Conservation (phyloP, 2,797 vertebrate genomes). For the Sebastes goodei region DNA sequence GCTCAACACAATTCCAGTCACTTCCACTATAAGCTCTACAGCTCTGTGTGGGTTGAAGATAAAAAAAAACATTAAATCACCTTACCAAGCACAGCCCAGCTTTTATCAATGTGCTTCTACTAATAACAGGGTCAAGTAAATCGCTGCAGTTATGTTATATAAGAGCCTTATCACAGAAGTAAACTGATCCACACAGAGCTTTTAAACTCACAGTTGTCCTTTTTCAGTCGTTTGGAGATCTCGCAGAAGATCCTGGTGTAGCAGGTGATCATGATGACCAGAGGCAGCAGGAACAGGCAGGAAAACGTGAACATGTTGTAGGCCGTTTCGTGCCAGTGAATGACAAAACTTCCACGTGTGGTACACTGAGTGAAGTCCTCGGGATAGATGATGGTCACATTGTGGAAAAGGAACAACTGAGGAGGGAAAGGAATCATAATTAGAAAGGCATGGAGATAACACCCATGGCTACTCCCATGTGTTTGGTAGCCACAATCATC, state of each 20-base stretch:
- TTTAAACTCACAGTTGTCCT: slow-evolving; percentile 80
- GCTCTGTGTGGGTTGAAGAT: not conserved
- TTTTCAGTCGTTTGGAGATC: slow-evolving; percentile 88
- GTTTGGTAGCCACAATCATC: not conserved
- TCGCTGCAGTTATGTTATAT: not conserved
- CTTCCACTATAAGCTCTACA: not conserved
- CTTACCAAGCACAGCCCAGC: not conserved
- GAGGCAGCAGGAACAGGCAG: slow-evolving; percentile 88
- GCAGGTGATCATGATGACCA: slow-evolving; percentile 90
- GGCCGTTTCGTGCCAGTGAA: slow-evolving; percentile 86
- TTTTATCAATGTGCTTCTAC: not conserved
- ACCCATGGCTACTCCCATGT: not conserved
- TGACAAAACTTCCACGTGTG: slow-evolving; percentile 85
- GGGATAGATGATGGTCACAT: slow-evolving; percentile 79
- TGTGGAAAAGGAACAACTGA: slow-evolving; percentile 88
- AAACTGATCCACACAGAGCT: not conserved
- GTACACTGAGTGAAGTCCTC: slow-evolving; percentile 90
- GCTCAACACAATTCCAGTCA: not conserved
- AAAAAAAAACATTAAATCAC: not conserved
- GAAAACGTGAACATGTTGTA: slow-evolving; percentile 92
- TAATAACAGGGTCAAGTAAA: not conserved
- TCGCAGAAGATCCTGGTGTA: slow-evolving; percentile 88
- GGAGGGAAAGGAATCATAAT: slow-evolving; percentile 1
- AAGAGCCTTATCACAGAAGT: not conserved
- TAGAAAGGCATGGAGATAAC: not conserved